Base-by-base conservation (phyloP, 2,888 invertebrate genomes). In the Pandemis cinnamomeana region DNA sequence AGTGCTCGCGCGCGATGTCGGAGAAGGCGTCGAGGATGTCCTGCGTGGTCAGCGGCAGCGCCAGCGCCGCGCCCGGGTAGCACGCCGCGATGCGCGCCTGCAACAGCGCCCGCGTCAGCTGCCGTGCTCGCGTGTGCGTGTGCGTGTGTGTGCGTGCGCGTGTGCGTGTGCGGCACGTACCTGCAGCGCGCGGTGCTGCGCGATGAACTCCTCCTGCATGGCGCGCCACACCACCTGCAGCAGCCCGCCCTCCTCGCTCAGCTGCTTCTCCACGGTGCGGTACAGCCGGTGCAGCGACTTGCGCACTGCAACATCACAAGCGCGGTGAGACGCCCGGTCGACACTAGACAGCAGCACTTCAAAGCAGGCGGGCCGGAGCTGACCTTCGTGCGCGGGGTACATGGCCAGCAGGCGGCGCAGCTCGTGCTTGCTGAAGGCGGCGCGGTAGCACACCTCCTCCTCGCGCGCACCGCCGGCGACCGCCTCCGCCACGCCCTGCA, bases 161-260 rank as follows among this genome's bases (percentile, higher is more conserved):
- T 48, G 48, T 8, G 8, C 0, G 15, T 15, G 53, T 53, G n/a
- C 0, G n/a, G 36, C 27, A n/a, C 11, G 7, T 11, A 89, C 97
- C 92, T 99, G 98, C 81, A 99, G 96, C 82, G 97, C 89, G 70
- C 86, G 87, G 91, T 99, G 98, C 90, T 99, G 99, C 81, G 97
- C 97, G 82, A 99, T 97, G 92, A 99, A 99, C 95, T 99, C 99
- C 89, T 99, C 98, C 95, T 99, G 99, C 99, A 99, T 99, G 82
- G 99, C 98, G 87, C 98, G 96, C 99, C 99, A 99, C 74, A 99
- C 99, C 68, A 99, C 99, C 95, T 98, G 98, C 83, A 99, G 95
- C 78, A 99, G 95, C 86, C 98, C 99, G 88, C 98, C 97, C 91
- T 98, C 98, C 91, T 99, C 99, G 84, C 98, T 98, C 63, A 99